phyloP scores from a whole-genome alignment of 2,113 vertebrate species.

The Stegostoma tigrinum region DNA sequence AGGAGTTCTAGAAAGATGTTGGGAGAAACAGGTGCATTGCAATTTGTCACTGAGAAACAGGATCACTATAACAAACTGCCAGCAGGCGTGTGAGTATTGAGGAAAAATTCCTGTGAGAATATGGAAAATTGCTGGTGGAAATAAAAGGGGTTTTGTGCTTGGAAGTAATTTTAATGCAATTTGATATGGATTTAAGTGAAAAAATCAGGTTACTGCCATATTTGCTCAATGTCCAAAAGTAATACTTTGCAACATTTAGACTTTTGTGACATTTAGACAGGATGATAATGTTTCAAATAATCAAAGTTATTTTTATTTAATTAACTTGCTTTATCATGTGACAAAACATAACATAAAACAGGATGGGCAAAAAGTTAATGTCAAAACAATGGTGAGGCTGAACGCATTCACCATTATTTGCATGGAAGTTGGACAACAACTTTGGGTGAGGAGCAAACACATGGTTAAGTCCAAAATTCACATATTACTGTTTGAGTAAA shows the following conservation, averaged over 20 bases:
- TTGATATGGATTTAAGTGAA: background rate
- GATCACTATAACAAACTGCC: background rate
- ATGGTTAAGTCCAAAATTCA: no score
- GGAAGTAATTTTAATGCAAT: conserved; percentile 14
- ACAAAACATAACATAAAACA: background rate
- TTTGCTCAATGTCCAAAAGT: background rate
- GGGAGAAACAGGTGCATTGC: conserved; percentile 27
- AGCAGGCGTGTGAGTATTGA: background rate
- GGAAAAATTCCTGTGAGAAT: background rate
- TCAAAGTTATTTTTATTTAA: background rate
- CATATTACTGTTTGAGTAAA: no score
- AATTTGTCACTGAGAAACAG: conserved; percentile 13
- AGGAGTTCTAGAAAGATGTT: background rate
- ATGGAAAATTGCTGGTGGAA: background rate
- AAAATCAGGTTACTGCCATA: background rate
- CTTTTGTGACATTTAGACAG: background rate
- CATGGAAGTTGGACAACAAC: background rate
- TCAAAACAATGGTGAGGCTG: background rate
- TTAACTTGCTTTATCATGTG: background rate
- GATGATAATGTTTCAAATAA: background rate
- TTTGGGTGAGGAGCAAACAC: background rate
- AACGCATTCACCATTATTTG: background rate
- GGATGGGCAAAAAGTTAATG: background rate
- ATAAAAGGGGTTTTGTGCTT: background rate
- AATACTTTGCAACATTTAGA: background rate